Conservation (phyloP, 2,888 invertebrate genomes). For the Trissoscelio sp. region DNA sequence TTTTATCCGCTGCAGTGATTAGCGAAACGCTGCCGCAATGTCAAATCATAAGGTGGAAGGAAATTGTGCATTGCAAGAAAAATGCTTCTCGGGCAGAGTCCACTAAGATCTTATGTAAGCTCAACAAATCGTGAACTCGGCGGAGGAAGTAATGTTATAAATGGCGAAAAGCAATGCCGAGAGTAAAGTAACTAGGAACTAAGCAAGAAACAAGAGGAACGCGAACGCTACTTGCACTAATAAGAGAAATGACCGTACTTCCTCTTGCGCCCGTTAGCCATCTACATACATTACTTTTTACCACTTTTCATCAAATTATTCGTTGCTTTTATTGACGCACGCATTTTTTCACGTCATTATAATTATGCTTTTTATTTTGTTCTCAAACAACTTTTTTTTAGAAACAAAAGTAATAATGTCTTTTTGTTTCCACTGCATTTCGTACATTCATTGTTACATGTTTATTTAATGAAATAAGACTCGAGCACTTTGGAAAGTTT, state of each 20-base stretch:
- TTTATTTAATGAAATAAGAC: constrained; percentile 29
- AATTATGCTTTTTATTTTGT: constrained; percentile 49
- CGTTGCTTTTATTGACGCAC: constrained; percentile 2
- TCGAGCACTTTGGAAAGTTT: constrained; percentile 9
- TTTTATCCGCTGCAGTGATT: constrained; percentile 41
- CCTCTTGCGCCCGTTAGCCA: constrained; percentile 31
- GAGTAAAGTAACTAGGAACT: constrained; percentile 39
- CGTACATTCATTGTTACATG: constrained; percentile 7
- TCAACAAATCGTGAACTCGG: constrained; percentile 59
- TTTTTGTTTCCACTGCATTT: background rate
- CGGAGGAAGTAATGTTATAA: constrained; percentile 60
- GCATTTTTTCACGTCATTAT: background rate
- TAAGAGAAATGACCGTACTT: constrained; percentile 37
- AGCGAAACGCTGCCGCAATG: constrained; percentile 38
- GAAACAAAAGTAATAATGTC: too few species aligned
- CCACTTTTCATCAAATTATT: constrained; percentile 40
- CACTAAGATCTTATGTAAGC: constrained; percentile 58
- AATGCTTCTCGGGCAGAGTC: constrained; percentile 49
- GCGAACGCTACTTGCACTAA: constrained; percentile 40
- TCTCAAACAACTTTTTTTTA: too few species aligned
- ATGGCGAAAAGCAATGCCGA: constrained; percentile 56
- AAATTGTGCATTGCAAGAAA: constrained; percentile 56
- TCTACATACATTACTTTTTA: constrained; percentile 38
- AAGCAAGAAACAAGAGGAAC: constrained; percentile 49
- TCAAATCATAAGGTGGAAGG: constrained; percentile 40